Base-by-base conservation (phyloP, 2,113 vertebrate species). In the Brachyhypopomus gauderio region DNA sequence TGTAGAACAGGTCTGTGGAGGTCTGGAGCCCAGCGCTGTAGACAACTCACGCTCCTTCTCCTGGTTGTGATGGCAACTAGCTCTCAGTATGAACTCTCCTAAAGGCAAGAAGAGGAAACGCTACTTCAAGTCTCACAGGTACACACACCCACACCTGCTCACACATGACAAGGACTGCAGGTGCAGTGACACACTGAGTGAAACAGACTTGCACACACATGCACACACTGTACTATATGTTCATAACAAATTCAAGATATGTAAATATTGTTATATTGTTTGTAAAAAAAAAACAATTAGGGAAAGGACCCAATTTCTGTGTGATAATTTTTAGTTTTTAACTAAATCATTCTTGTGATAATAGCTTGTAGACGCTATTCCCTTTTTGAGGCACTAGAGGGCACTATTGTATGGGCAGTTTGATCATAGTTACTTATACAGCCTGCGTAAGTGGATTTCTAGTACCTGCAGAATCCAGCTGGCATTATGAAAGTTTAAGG, bases 71-170 rank as follows among this genome's bases (percentile, higher is more conserved):
- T 60, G 73, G 38, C 58, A 34, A 17, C 17, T 66, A 60, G 59
- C 48, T 76, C 7, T 76, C 45, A 73, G 80, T 62, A 83, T 86
- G 70, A 86, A 71, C 77, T 86, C 84, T 83, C 62, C 77, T 25
- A 83, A 80, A 80, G 70, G 84, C 34, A 86, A 86, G 74, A 86
- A 86, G 79, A 83, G 85, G 74, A 83, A 83, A 38, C 62, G 78
- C 36, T 86, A 83, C 74, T 86, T 81, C 64, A 86, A 81, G 56
- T 86, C 85, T 17, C 78, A 8, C 73, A 86, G 85, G 85, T 86
- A 83, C 56, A 59, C 11, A 19, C 20, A 66, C 6, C 30, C 48
- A 52, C 25, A 55, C 56, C 5, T 79, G 0, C 34, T 23, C 19
- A 36, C 19, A 48, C 17, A 30, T 17, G 34, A 58, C 14, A 38